Evolutionary conservation across 2,797 vertebrate genomes (phyloP).

Genomic region (Prunella strophiata): DNA sequence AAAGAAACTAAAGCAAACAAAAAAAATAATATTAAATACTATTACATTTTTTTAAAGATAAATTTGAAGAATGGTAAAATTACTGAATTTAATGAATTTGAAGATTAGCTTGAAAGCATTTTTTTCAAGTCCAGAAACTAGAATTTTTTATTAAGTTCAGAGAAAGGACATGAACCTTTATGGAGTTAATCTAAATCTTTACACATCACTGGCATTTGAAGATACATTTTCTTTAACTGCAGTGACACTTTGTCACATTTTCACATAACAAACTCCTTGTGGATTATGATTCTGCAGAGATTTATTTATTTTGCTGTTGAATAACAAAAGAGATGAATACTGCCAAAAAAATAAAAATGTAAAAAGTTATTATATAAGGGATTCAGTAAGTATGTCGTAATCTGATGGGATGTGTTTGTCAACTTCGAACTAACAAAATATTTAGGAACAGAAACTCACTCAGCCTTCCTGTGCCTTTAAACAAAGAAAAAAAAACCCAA

Average conservation of each 20-base stretch:
- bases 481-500: background rate
- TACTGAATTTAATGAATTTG: background rate
- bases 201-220: background rate
- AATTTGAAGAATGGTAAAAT: background rate
- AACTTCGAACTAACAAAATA: background rate
- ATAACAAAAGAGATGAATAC: background rate
- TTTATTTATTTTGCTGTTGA: background rate
- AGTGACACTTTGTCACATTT: background rate
- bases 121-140: background rate
- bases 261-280: background rate
- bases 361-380: background rate
- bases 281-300: background rate
- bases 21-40: background rate
- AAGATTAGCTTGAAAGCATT: background rate
- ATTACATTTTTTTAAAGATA: background rate
- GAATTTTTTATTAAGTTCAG: background rate
- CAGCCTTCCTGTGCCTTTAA: background rate
- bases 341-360: background rate
- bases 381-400: background rate
- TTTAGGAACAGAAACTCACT: background rate
- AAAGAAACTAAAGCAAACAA: background rate
- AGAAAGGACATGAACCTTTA: background rate
- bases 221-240: background rate
- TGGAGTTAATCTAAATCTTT: background rate
- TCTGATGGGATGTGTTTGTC: background rate